phyloP scores from a whole-genome alignment of 1,140 invertebrate species.

The Magallana angulata region DNA sequence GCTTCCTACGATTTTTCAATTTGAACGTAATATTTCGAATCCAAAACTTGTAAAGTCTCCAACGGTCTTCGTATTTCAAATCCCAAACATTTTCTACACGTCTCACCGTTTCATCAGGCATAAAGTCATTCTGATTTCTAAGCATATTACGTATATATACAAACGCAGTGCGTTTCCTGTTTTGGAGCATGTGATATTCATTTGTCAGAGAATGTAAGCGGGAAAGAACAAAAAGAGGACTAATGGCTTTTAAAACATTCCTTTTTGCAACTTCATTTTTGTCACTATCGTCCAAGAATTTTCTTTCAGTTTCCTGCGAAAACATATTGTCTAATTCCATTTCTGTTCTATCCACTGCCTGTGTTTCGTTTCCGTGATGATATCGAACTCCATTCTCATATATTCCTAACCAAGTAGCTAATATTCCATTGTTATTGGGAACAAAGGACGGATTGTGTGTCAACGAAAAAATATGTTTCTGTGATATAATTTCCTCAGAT shows the following conservation, averaged over 20 bases:
- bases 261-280: neutral
- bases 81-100: neutral
- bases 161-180: too few species aligned
- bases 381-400: neutral
- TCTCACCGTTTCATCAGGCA: neutral
- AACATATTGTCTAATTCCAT: neutral
- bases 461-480: neutral
- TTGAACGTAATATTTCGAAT: constrained; percentile 44
- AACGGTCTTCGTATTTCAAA: constrained; percentile 68
- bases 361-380: neutral
- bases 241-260: neutral
- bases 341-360: neutral
- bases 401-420: neutral
- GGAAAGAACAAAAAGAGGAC: neutral
- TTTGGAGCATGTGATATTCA: too few species aligned
- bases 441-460: neutral
- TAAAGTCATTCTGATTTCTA: too few species aligned
- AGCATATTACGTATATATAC: too few species aligned
- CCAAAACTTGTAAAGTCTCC: constrained; percentile 76
- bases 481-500: neutral
- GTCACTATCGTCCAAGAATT: neutral
- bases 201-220: neutral
- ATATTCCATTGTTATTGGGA: neutral
- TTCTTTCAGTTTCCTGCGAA: neutral
- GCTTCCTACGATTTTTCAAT: constrained; percentile 37